Evolutionary conservation across 2,113 vertebrate genomes (phyloP), one percentile per base, ranked within the genome.

Genomic region (Nothobranchius kuhntae): DNA sequence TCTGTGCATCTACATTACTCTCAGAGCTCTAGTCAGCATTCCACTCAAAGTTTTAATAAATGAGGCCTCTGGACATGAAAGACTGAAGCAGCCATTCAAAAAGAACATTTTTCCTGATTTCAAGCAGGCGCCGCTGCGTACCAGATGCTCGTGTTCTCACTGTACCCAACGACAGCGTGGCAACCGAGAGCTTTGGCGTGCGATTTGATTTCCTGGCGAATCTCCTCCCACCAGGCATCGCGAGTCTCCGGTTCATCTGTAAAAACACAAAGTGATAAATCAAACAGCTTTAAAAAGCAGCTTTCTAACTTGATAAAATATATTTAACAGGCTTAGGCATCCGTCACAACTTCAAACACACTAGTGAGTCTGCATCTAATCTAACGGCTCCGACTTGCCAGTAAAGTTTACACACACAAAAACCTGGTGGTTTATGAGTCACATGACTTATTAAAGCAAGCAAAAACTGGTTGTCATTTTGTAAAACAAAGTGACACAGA

Each of bases 201-300:
- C 77, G 97, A 99, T 91, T 99, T 99, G 89, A 99, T 99, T 92
- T 99, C 98, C 91, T 99, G 98, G 86, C 98, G 94, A 80, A 99
- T 96, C 92, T 99, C 98, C 79, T 98, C 98, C 98, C 98, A 99
- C 98, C 98, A 99, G 1, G 98, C 96, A 74, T 99, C 98, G 17
- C 98, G 94, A 24, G 98, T 99, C 88, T 99, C 98, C 14, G 98
- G 98, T 84, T 99, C 98, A 91, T 99, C 97, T 99, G 95, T 88
- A 95, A 96, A 30, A 90, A 95, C 82, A 92, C 36, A 75, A 65
- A 68, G 48, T 10, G 68, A 42, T 59, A 13, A 76, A 56, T 85
- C 65, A 74, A 56, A 71, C 50, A 54, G 38, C 35, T 60, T 67
- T 54, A 60, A 73, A 36, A 36, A 40, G 50, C 9, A 48, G 13